Conservation (phyloP, 2,888 invertebrate species). For the Euzetes globulus region DNA sequence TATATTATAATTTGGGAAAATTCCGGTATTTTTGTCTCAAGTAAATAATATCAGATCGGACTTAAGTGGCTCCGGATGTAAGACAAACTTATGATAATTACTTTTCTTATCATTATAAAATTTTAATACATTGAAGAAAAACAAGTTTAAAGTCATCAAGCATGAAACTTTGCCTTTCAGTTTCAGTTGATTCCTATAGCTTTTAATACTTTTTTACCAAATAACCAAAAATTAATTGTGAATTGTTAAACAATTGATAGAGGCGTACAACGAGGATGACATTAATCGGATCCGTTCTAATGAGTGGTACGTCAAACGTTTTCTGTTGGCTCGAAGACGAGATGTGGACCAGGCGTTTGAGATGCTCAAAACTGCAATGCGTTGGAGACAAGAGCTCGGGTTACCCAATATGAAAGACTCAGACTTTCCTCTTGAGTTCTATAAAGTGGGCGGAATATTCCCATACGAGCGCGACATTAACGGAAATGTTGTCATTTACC, state of each 20-base stretch:
- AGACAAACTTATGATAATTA: no score
- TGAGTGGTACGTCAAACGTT: constrained; percentile 45
- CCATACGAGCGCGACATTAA: constrained; percentile 46
- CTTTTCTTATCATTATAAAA: no score
- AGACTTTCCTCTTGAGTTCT: constrained; percentile 45
- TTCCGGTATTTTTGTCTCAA: no score
- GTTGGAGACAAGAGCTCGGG: constrained; percentile 45
- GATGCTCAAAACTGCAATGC: constrained; percentile 45
- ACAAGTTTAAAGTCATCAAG: no score
- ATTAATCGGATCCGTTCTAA: constrained; percentile 44
- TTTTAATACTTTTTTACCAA: no score
- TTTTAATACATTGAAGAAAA: no score
- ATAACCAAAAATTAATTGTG: no score
- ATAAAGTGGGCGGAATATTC: constrained; percentile 46
- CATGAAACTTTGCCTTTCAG: no score
- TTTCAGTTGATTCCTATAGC: no score
- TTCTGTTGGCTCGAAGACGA: constrained; percentile 44
- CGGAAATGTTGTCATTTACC: constrained; percentile 40
- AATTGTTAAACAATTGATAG: constrained; percentile 26
- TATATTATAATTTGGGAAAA: no score
- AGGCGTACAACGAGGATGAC: constrained; percentile 47
- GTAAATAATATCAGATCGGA: no score
- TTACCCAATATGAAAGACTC: constrained; percentile 45
- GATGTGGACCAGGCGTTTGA: constrained; percentile 45
- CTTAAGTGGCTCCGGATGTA: no score